These are phyloP conservation scores for Orthosia gracilis DNA, from an alignment of 2,888 invertebrate species.

Conservation along the genomic window DNA sequence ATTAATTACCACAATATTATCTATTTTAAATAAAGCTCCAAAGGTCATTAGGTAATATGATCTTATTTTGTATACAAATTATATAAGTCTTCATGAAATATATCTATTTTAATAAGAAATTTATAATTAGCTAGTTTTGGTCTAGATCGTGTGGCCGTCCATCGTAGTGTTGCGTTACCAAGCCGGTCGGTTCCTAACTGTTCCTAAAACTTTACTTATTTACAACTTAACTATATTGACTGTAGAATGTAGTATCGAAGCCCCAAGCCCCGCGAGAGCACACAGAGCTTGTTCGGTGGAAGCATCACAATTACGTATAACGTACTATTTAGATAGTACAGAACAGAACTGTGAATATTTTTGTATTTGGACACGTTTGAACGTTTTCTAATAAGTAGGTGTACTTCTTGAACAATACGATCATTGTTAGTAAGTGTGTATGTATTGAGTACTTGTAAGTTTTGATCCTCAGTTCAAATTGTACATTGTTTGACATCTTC, in stretches of 20 bases:
- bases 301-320: conserved; percentile 23
- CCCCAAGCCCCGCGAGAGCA: conserved; percentile 14
- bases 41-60: neutral
- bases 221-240: neutral
- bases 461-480: conserved; percentile 22
- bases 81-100: neutral
- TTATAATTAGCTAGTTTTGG: conserved; percentile 10
- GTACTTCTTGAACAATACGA: conserved; percentile 39
- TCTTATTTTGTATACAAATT: conserved; percentile 11
- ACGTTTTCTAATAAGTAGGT: conserved; percentile 51
- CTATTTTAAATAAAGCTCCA: neutral
- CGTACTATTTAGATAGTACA: conserved; percentile 35
- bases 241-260: neutral
- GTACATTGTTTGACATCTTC: conserved; percentile 38
- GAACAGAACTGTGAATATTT: conserved; percentile 59
- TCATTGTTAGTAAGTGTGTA: conserved; percentile 52
- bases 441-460: conserved; percentile 26
- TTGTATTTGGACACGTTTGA: conserved; percentile 62
- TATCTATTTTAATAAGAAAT: conserved; percentile 21
- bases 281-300: conserved; percentile 34
- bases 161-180: conserved; percentile 1
- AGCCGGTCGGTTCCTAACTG: conserved; percentile 25
- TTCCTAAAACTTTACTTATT: conserved; percentile 41
- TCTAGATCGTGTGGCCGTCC: conserved; percentile 13
- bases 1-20: neutral